A percentile compares a stretch with the other conserved stretches of the same genome.
Conservation (phyloP, 2,113 vertebrate genomes). For the Diphyllodes magnificus region DNA sequence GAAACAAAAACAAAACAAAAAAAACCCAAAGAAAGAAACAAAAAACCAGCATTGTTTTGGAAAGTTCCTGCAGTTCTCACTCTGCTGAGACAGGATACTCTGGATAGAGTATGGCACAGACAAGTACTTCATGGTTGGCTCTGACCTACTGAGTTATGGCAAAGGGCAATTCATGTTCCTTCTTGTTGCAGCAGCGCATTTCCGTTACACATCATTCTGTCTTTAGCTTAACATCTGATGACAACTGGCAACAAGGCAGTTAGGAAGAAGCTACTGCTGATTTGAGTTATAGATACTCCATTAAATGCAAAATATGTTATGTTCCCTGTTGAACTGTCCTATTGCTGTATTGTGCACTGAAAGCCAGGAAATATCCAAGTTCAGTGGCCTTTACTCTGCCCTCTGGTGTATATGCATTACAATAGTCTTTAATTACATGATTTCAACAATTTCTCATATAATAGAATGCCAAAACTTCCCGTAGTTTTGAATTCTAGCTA, state of each 20-base stretch:
- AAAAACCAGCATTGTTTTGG: not conserved
- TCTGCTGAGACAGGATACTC: not conserved
- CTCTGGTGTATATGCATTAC: not conserved
- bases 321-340: not conserved
- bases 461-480: not conserved
- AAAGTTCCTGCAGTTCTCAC: not conserved
- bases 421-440: not conserved
- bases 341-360: not conserved
- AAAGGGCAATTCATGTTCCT: not conserved
- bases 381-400: not conserved
- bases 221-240: slow-evolving; percentile 39
- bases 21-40: not conserved
- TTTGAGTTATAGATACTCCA: slow-evolving; percentile 26
- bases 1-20: not conserved
- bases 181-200: not conserved
- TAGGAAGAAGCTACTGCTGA: not conserved
- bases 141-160: not conserved
- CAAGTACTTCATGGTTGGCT: not conserved
- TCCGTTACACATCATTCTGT: not conserved
- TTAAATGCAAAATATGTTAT: not conserved
- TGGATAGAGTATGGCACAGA: not conserved
- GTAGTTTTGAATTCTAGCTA: not conserved
- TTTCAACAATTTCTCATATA: not conserved
- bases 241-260: slow-evolving; percentile 44
- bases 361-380: not conserved